These are phyloP conservation scores for Caranx melampygus DNA, from an alignment of 2,113 vertebrate species.

Conservation along the genomic window DNA sequence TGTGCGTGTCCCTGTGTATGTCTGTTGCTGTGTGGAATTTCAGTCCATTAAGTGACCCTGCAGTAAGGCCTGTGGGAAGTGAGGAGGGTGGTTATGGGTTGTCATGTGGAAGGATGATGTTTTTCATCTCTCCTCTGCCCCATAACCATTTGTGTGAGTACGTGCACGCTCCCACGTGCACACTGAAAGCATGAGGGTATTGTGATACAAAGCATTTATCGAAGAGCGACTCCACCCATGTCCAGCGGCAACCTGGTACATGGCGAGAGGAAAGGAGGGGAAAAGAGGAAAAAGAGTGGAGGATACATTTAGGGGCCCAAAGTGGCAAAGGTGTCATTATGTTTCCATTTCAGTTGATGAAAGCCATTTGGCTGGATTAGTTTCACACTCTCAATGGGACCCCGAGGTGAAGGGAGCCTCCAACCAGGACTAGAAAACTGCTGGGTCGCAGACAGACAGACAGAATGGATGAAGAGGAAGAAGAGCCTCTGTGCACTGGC, in stretches of 20 bases:
- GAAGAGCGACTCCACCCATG: constrained; percentile 34
- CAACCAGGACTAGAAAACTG: constrained; percentile 45
- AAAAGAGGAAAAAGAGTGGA: constrained; percentile 44
- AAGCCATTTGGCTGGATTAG: constrained; percentile 76
- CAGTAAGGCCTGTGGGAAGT: constrained; percentile 60
- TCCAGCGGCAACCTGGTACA: constrained; percentile 57
- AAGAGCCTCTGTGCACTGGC: constrained; percentile 20
- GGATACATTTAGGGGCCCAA: constrained; percentile 59
- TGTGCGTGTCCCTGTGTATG: constrained; percentile 3
- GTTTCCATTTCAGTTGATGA: constrained; percentile 74
- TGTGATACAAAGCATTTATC: constrained; percentile 20
- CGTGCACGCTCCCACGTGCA: not conserved
- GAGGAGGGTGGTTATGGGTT: constrained; percentile 41
- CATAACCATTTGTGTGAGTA: constrained; percentile 7
- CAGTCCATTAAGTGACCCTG: constrained; percentile 62
- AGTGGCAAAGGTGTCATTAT: constrained; percentile 71
- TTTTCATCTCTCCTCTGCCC: constrained; percentile 29
- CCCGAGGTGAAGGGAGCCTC: constrained; percentile 61
- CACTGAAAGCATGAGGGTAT: not conserved
- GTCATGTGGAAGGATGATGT: constrained; percentile 67
- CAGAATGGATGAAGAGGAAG: constrained; percentile 50
- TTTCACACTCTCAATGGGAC: constrained; percentile 68
- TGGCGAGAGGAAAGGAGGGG: constrained; percentile 21
- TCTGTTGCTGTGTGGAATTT: constrained; percentile 42
- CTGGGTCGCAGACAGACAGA: constrained; percentile 12